Evolutionary conservation across 2,888 invertebrate genomes (phyloP), one percentile per base, ranked within the genome.

Genomic region (Endomychus coccineus): DNA sequence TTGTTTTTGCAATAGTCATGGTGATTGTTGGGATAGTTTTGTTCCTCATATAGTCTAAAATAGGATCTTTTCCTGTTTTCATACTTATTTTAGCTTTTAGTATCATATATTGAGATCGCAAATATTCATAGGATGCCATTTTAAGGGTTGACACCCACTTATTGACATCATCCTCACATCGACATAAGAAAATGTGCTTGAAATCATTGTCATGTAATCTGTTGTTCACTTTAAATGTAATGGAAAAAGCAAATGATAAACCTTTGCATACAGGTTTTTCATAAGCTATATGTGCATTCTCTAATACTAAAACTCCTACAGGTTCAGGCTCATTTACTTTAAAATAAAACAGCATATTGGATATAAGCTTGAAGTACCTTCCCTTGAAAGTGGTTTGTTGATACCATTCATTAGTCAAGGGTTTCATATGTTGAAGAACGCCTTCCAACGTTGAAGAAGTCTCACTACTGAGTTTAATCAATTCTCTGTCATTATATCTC

Each of bases 281-380:
- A 64, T 76, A 73, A 73, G 80, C 55, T 76, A 77, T 51, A 71
- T 77, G 55, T 72, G 60, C 78, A 60, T 84, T 83, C 61, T 86
- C 85, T 61, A 86, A 67, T 14, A 86, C 73, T 59, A 85, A 74
- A 16, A 83, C 73, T 27, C 85, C 85, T 19, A 77, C 71, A 11
- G 85, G 84, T 58, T 77, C 76, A 16, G 51, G 43, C 33, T 76
- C 75, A 62, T 76, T 81, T 44, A 83, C 72, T 59, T 82, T 77
- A 62, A 80, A 84, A 61, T 84, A 85, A 66, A 83, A 86, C 32
- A 86, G 64, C 53, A 84, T 71, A 62, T 86, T 86, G 50, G 76
- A 75, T 46, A 78, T 73, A 36, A 86, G 63, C 54, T 83, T 80
- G 64, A 85, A 86, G 74, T 80, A 83, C 58, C 83, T 71, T 59